Evolutionary conservation across 2,888 invertebrate genomes (phyloP).

Genomic region (Sminthurides aquaticus): DNA sequence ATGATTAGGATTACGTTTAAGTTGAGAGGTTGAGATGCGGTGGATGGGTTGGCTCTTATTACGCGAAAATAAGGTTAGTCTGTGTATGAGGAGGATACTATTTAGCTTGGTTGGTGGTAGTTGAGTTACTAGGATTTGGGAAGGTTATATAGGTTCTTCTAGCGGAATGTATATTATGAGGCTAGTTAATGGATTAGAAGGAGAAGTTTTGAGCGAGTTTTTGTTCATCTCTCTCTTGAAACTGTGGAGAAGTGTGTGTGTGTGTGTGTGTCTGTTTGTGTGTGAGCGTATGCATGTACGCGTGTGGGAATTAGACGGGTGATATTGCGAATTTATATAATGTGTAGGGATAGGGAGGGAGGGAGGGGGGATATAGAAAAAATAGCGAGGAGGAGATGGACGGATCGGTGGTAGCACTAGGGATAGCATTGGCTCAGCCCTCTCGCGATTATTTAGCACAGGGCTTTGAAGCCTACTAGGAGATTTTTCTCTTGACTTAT

Average conservation of each 20-base stretch:
- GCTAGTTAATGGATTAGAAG: neutral
- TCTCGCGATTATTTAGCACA: no score
- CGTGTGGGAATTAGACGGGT: neutral
- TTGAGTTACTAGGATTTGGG: no score
- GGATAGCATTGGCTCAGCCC: no score
- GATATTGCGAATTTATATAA: neutral
- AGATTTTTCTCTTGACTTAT: no score
- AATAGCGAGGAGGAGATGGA: no score
- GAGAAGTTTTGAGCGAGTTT: neutral
- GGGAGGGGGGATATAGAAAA: neutral
- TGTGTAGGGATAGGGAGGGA: neutral
- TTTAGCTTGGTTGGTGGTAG: no score
- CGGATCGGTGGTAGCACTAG: no score
- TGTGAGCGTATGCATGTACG: neutral
- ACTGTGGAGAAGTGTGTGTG: constrained; percentile 1
- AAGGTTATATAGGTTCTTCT: no score
- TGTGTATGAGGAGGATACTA: no score
- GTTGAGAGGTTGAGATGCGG: neutral
- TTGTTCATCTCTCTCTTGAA: neutral
- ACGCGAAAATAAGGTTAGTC: no score
- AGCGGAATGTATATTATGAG: no score
- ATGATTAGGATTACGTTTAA: neutral
- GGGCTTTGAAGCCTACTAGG: no score
- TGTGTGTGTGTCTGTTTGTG: constrained; percentile 3
- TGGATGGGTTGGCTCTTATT: neutral